These are phyloP conservation scores for Protobothrops flavoviridis DNA, from an alignment of 2,113 vertebrate genomes.

Conservation along the genomic window DNA sequence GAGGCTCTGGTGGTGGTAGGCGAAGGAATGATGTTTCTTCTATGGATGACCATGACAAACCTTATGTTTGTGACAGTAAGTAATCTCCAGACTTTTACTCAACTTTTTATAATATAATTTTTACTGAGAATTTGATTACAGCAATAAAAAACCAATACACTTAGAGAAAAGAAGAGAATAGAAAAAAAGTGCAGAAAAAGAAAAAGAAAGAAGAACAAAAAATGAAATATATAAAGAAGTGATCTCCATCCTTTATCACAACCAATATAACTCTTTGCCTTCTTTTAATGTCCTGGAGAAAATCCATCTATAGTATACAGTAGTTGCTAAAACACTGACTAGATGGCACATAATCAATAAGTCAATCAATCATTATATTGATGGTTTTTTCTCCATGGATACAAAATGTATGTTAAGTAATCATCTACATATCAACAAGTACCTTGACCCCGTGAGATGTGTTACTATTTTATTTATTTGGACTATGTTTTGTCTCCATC, in stretches of 20 bases:
- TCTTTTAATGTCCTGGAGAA: neutral
- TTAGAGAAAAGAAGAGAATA: neutral
- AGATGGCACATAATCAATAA: neutral
- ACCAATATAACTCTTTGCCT: neutral
- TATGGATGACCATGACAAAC: slow-evolving; percentile 92
- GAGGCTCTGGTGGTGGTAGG: slow-evolving; percentile 85
- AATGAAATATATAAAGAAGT: neutral
- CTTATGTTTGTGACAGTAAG: slow-evolving; percentile 98
- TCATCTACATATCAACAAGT: neutral
- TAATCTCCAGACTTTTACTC: slow-evolving; percentile 54
- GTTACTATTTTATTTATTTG: neutral
- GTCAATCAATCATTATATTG: neutral
- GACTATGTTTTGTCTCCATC: neutral
- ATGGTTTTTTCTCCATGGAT: neutral
- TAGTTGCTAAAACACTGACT: neutral
- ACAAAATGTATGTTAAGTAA: neutral
- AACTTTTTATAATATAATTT: neutral
- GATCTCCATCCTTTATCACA: neutral
- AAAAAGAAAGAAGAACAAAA: neutral
- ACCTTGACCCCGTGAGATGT: neutral
- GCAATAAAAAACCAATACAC: neutral
- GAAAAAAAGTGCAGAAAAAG: neutral
- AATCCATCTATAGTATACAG: neutral
- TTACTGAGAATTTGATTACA: neutral
- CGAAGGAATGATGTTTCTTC: slow-evolving; percentile 84